A percentile compares a stretch with the other conserved stretches of the same genome.
Evolutionary conservation across 2,113 vertebrate genomes (phyloP).

Genomic region (Catharus minimus): DNA sequence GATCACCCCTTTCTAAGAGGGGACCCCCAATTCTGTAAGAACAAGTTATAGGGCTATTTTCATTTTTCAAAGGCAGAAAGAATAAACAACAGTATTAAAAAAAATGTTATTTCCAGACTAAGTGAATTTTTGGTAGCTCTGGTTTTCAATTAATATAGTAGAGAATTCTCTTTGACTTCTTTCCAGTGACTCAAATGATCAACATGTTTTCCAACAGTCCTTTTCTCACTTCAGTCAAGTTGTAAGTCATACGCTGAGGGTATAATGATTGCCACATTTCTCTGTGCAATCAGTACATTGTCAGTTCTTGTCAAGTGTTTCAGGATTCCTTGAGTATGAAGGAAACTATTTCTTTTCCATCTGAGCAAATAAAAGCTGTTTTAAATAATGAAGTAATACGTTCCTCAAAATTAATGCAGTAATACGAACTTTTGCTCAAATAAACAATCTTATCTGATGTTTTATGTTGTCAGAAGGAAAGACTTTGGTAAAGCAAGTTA

Average conservation of each 20-base stretch:
- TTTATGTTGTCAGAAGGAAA: neutral
- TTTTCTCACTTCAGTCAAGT: conserved; percentile 28
- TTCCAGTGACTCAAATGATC: conserved; percentile 1
- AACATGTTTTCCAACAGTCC: neutral
- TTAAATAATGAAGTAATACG: conserved; percentile 44
- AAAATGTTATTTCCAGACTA: neutral
- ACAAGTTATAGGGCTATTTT: neutral
- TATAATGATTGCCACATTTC: conserved; percentile 51
- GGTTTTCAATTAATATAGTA: neutral
- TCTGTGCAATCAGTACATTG: neutral
- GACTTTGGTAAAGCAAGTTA: neutral
- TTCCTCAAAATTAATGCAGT: neutral
- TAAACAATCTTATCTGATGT: conserved; percentile 43
- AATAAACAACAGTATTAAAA: neutral
- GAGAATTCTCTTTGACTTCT: conserved; percentile 9
- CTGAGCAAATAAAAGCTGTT: conserved; percentile 30
- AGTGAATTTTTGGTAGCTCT: neutral
- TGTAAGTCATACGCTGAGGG: neutral
- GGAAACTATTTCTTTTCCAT: conserved; percentile 2
- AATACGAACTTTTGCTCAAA: conserved; percentile 22
- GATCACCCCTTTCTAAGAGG: neutral
- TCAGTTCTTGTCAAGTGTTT: conserved; percentile 29
- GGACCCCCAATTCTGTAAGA: neutral
- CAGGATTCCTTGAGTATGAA: conserved; percentile 11
- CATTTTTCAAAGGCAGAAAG: neutral